Conservation (phyloP, 2,888 invertebrate species). For the Drosophila lacicola region DNA sequence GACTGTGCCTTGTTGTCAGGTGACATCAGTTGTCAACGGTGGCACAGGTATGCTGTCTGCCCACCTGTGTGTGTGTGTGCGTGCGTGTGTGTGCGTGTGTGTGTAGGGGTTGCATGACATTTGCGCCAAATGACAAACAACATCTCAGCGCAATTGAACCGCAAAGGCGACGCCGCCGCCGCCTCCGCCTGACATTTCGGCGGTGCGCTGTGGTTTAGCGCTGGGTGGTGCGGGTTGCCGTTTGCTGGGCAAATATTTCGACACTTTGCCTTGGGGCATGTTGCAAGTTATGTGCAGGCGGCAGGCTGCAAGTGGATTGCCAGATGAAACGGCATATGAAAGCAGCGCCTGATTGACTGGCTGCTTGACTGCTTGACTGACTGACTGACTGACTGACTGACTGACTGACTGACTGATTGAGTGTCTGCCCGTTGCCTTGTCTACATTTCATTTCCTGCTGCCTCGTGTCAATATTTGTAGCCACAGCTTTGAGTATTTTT, state of each 20-base stretch:
- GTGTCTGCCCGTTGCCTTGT: conserved; percentile 42
- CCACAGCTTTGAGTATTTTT: conserved; percentile 43
- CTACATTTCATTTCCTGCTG: conserved; percentile 74
- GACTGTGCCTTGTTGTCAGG: conserved; percentile 39
- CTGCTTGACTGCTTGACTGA: conserved; percentile 7
- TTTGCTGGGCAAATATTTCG: conserved; percentile 76
- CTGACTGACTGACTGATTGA: conserved; percentile 8
- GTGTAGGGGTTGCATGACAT: conserved; percentile 48
- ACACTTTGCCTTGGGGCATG: conserved; percentile 71
- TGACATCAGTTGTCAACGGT: conserved; percentile 41
- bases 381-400: neutral
- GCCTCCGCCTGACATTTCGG: conserved; percentile 58
- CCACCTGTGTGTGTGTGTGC: too few relatives aligned
- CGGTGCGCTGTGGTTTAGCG: neutral
- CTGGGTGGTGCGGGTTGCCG: neutral
- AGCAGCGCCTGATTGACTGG: conserved; percentile 8
- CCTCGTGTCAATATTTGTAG: conserved; percentile 69
- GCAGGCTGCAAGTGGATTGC: conserved; percentile 4
- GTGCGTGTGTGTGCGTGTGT: too few relatives aligned
- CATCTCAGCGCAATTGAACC: conserved; percentile 71
- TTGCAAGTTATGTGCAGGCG: conserved; percentile 16
- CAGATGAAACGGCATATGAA: conserved; percentile 5
- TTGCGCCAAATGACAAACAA: conserved; percentile 69
- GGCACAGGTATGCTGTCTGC: too few relatives aligned
- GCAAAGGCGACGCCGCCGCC: conserved; percentile 46